These are phyloP conservation scores for Scrobipalpa costella DNA, from an alignment of 2,888 invertebrate genomes.

Conservation along the genomic window DNA sequence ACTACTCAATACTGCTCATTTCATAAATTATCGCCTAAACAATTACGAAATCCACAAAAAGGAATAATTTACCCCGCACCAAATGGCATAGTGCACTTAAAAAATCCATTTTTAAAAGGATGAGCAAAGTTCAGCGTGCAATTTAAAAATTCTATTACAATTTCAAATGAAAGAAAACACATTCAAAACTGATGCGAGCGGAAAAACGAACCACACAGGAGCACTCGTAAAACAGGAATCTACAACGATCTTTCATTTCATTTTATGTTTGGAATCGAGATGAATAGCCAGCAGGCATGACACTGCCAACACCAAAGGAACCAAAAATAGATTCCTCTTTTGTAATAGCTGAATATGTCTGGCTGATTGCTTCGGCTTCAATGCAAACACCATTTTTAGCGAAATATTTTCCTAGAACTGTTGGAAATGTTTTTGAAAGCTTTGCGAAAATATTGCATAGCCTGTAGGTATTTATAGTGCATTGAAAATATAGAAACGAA, in stretches of 20 bases:
- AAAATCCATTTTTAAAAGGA: too few species aligned
- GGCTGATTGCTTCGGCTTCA: neutral
- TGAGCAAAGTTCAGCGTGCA: neutral
- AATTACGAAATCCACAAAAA: too few species aligned
- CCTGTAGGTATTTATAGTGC: too few species aligned
- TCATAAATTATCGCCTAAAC: too few species aligned
- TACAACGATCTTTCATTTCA: conserved; percentile 7
- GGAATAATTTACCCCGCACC: too few species aligned
- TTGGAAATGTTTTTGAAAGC: neutral
- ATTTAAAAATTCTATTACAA: neutral
- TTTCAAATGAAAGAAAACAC: conserved; percentile 10
- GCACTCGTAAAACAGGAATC: conserved; percentile 17
- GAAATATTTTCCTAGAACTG: neutral
- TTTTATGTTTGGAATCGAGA: conserved; percentile 17
- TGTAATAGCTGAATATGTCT: neutral
- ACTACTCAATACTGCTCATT: too few species aligned
- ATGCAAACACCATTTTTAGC: neutral
- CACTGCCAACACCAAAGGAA: conserved; percentile 10
- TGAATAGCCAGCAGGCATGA: conserved; percentile 15
- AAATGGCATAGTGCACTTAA: too few species aligned
- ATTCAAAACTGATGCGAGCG: neutral
- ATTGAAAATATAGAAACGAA: too few species aligned
- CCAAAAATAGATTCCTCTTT: conserved; percentile 13
- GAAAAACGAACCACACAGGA: neutral
- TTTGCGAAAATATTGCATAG: too few species aligned